Percentiles rank a stretch among this genome's conserved stretches.
phyloP scores from a whole-genome alignment of 2,797 vertebrate species.

The Diglossa cyanea region DNA sequence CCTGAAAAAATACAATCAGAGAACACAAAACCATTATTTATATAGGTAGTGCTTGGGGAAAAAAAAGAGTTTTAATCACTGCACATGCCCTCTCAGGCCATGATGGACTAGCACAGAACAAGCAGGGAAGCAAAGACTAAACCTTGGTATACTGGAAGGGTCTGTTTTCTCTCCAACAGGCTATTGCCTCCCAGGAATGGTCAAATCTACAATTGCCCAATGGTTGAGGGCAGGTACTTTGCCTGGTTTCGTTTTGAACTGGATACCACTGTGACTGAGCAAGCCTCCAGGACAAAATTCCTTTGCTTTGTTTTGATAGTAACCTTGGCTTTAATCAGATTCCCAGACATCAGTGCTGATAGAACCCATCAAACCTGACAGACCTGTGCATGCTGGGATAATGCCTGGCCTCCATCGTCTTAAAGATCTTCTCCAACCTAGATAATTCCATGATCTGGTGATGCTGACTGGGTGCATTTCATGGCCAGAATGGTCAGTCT shows the following conservation, averaged over 20 bases:
- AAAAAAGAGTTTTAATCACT: not conserved
- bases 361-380: not conserved
- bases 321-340: not conserved
- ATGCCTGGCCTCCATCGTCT: not conserved
- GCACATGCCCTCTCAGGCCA: not conserved
- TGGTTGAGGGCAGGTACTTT: not conserved
- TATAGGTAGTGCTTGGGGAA: not conserved
- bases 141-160: not conserved
- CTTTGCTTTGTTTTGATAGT: not conserved
- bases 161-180: not conserved
- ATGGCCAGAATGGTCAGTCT: not conserved
- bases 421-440: not conserved
- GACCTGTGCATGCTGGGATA: not conserved
- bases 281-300: not conserved
- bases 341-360: not conserved
- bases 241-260: not conserved
- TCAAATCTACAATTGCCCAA: not conserved
- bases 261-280: not conserved
- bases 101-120: not conserved
- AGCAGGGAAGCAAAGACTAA: not conserved
- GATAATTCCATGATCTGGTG: not conserved
- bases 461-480: not conserved
- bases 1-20: conserved; percentile 74
- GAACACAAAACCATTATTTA: not conserved
- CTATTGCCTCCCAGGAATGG: not conserved